A percentile compares a stretch with the other conserved stretches of the same genome.
phyloP scores from a whole-genome alignment of 2,888 invertebrate species.

The Trissoscelio sp. region DNA sequence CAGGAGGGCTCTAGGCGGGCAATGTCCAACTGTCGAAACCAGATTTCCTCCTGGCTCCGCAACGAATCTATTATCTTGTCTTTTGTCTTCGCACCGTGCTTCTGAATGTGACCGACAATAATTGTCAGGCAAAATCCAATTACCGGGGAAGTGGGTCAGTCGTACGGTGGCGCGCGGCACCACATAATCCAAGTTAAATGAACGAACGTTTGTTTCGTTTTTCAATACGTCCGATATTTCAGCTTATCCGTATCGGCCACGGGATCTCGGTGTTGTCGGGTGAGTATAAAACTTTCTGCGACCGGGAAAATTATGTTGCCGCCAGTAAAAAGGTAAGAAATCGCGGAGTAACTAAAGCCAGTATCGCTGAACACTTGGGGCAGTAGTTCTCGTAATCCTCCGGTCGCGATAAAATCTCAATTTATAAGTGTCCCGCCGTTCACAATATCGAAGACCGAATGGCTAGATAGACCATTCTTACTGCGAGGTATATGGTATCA shows the following conservation, averaged over 20 bases:
- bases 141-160: conserved; percentile 60
- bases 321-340: conserved; percentile 61
- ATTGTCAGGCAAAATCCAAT: conserved; percentile 62
- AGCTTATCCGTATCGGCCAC: conserved; percentile 21
- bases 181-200: conserved; percentile 35
- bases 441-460: conserved; percentile 83
- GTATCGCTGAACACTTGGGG: conserved; percentile 64
- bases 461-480: conserved; percentile 81
- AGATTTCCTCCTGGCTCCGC: conserved; percentile 62
- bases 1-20: conserved; percentile 60
- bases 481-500: conserved; percentile 80
- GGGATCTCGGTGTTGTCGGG: conserved; percentile 22
- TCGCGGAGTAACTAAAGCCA: conserved; percentile 58
- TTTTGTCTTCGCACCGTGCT: conserved; percentile 52
- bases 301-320: conserved; percentile 53
- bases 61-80: conserved; percentile 65
- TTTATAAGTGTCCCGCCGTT: conserved; percentile 83
- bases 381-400: conserved; percentile 69
- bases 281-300: conserved; percentile 55
- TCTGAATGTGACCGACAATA: conserved; percentile 58
- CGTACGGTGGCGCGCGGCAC: conserved; percentile 5
- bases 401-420: conserved; percentile 82
- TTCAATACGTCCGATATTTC: conserved; percentile 48
- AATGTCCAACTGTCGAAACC: conserved; percentile 75
- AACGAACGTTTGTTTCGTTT: conserved; percentile 39